phyloP scores from a whole-genome alignment of 64 coral and sea anemone genomes.

The Porites lutea region DNA sequence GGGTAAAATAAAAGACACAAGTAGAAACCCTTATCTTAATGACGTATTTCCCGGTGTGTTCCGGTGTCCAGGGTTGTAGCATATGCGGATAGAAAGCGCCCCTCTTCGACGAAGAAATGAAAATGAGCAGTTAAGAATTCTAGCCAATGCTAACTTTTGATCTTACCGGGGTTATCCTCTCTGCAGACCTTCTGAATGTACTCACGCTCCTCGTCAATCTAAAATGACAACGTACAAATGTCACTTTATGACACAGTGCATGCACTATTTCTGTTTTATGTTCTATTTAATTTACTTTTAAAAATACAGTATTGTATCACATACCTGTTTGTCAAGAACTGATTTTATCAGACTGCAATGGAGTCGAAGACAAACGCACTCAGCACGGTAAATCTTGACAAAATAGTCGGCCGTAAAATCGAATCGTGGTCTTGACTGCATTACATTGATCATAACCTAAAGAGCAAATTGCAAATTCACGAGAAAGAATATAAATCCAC shows the following conservation, averaged over 20 bases:
- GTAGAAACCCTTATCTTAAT: too few relatives aligned
- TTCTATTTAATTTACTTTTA: too few relatives aligned
- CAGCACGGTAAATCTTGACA: conserved; percentile 92
- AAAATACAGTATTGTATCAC: neutral
- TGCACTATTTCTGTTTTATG: too few relatives aligned
- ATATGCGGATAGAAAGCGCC: too few relatives aligned
- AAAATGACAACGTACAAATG: neutral
- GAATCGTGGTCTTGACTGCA: conserved; percentile 81
- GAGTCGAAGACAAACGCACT: conserved; percentile 85
- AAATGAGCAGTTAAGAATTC: neutral
- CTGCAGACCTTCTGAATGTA: conserved; percentile 94
- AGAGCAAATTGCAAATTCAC: neutral
- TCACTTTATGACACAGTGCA: too few relatives aligned
- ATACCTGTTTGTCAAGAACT: conserved; percentile 94
- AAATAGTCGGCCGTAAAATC: conserved; percentile 92
- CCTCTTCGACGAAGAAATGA: neutral
- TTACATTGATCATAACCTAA: conserved; percentile 89
- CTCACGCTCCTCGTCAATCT: conserved; percentile 92
- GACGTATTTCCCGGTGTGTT: too few relatives aligned
- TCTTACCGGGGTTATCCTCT: conserved; percentile 84
- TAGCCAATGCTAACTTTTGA: neutral
- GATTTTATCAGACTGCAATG: conserved; percentile 92
- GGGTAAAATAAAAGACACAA: too few relatives aligned
- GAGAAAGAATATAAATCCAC: too few relatives aligned
- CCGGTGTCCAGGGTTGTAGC: too few relatives aligned